phyloP scores from a whole-genome alignment of 2,888 invertebrate genomes.

The Aplocera efformata region DNA sequence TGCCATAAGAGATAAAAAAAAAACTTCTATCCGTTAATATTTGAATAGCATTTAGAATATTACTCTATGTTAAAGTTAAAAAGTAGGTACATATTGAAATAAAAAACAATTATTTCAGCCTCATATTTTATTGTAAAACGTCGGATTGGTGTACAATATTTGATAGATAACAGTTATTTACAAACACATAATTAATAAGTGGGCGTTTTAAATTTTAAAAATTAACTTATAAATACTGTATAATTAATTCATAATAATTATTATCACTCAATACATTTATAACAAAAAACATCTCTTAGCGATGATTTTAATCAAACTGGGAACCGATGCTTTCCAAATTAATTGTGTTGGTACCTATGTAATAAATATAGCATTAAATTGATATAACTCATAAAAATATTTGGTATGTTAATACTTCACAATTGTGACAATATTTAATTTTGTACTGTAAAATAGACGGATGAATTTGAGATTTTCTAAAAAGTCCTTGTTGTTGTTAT shows the following conservation, averaged over 20 bases:
- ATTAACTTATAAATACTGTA: neutral
- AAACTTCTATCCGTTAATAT: no score
- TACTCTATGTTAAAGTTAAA: neutral
- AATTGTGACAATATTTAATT: slow-evolving; percentile 11
- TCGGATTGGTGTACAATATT: slow-evolving; percentile 4
- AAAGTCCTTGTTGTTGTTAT: no score
- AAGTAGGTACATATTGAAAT: neutral
- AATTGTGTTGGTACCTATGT: neutral
- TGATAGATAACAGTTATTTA: slow-evolving; percentile 6
- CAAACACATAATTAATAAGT: slow-evolving; percentile 8
- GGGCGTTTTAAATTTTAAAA: slow-evolving; percentile 1
- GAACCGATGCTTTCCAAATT: neutral
- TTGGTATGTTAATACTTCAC: slow-evolving; percentile 54
- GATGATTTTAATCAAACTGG: neutral
- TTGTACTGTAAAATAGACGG: slow-evolving; percentile 29
- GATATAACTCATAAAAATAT: slow-evolving; percentile 32
- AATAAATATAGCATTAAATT: neutral
- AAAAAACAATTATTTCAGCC: slow-evolving; percentile 7
- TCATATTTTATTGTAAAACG: slow-evolving; percentile 21
- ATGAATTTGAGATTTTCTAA: slow-evolving; percentile 3
- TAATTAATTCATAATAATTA: slow-evolving; percentile 3
- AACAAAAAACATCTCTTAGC: no score
- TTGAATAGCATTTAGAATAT: no score
- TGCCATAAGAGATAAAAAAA: slow-evolving; percentile 4
- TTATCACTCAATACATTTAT: slow-evolving; percentile 4